Evolutionary conservation across 2,113 vertebrate species (phyloP).

Genomic region (Perca flavescens): DNA sequence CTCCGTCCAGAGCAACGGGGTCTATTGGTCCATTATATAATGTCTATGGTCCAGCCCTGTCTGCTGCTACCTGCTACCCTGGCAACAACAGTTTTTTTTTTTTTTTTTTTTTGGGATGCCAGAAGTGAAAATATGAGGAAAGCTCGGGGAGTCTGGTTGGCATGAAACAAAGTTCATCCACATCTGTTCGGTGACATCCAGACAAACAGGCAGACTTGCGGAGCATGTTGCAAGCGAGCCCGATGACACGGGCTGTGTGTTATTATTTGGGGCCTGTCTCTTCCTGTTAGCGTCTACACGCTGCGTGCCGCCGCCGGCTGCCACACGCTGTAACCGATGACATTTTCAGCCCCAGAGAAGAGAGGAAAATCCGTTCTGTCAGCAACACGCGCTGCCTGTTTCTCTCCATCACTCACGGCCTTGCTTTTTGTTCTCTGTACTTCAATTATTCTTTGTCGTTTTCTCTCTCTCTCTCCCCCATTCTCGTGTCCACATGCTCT

Average conservation of each 20-base stretch:
- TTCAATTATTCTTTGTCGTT: neutral
- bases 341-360: constrained; percentile 20
- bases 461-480: neutral
- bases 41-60: too few species aligned
- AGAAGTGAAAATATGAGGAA: neutral
- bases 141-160: neutral
- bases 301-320: neutral
- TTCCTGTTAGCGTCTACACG: constrained; percentile 32
- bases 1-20: too few species aligned
- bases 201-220: neutral
- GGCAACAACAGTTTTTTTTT: too few species aligned
- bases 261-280: constrained; percentile 46
- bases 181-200: neutral
- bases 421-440: neutral
- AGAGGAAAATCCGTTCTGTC: constrained; percentile 35
- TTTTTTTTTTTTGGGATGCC: too few species aligned
- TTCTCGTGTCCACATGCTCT: neutral
- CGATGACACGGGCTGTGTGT: neutral
- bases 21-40: too few species aligned
- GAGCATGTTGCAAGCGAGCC: neutral
- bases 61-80: too few species aligned
- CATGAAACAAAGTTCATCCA: neutral
- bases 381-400: neutral
- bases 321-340: constrained; percentile 21
- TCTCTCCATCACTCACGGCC: neutral